Evolutionary conservation across 2,113 vertebrate species (phyloP).

Genomic region (Clarias magur): DNA sequence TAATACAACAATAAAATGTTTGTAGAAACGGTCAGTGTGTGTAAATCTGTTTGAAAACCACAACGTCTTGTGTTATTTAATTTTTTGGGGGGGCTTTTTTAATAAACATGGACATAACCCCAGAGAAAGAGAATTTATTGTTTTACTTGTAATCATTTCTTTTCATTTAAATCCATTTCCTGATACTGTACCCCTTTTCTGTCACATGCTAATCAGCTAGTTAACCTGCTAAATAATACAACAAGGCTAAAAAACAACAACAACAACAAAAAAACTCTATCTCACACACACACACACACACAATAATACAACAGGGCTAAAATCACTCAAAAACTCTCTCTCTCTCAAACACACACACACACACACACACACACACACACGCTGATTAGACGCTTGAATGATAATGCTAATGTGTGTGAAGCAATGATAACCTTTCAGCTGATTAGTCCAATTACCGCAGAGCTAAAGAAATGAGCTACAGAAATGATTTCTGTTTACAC

Average conservation of each 20-base stretch:
- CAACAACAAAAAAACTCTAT: not conserved
- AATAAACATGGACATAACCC: not conserved
- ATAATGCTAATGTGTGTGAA: constrained; percentile 60
- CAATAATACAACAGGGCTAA: too few species aligned
- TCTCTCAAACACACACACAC: constrained; percentile 3
- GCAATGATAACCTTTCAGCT: constrained; percentile 75
- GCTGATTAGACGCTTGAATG: constrained; percentile 50
- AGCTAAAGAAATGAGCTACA: not conserved
- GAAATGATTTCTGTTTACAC: not conserved
- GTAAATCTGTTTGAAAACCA: not conserved
- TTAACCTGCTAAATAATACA: not conserved
- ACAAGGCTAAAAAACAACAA: not conserved
- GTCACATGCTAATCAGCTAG: too few species aligned
- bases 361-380: constrained; percentile 15
- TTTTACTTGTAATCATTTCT: not conserved
- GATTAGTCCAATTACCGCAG: constrained; percentile 17
- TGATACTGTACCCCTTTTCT: not conserved
- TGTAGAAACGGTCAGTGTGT: not conserved
- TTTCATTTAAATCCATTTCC: not conserved
- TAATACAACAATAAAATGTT: not conserved
- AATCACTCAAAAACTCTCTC: not conserved
- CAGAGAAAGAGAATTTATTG: not conserved
- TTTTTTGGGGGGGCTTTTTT: not conserved
- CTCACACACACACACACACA: too few species aligned
- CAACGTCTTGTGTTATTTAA: too few species aligned